Base-by-base conservation (phyloP, 2,888 invertebrate genomes). In the Crioceris asparagi region DNA sequence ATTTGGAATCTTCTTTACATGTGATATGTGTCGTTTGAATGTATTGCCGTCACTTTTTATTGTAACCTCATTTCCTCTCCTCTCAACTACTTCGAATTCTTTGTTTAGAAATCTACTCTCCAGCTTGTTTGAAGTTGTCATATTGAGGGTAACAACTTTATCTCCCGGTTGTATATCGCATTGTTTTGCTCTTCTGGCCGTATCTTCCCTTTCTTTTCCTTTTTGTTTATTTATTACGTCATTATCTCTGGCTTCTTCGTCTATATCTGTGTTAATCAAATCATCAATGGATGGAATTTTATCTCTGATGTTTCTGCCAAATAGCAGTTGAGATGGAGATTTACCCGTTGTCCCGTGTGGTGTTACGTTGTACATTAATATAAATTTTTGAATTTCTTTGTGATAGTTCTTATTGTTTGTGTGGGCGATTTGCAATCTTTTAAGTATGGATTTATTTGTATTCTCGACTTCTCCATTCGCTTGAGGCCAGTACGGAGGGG, bases 401-500 rank as follows among this genome's bases (percentile, higher is more conserved):
- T 37, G 30, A 18, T 29, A 51, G 39, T 46, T 34, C 8, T 49
- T 19, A 18, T 40, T 38, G 39, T 40, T 36, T 1, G 32, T 27
- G 21, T 44, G 39, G 18, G 17, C 19, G 12, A 42, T 44, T 32
- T 41, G 46, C 10, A 44, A 29, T 14, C 38, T 26, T 26, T 58
- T 56, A 16, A 51, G 21, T n/a, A 46, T 40, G 5, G 56, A 43
- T 17, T 38, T 46, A 38, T 54, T 55, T 37, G 50, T 50, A 18
- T 49, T 46, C 32, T 55, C 55, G 1, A 53, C 54, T 34, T 49
- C 50, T n/a, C 51, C 53, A 41, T 57, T 57, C 18, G 50, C 45
- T 29, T 48, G 44, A 5, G 47, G 42, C 46, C 46, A 46, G 17
- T 44, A 46, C 5, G 46, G 41, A 15, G 40, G 42, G 7, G 46